These are phyloP conservation scores for Echinometra lucunter DNA, from an alignment of 53 echinoderm and acorn worm genomes.

Conservation along the genomic window DNA sequence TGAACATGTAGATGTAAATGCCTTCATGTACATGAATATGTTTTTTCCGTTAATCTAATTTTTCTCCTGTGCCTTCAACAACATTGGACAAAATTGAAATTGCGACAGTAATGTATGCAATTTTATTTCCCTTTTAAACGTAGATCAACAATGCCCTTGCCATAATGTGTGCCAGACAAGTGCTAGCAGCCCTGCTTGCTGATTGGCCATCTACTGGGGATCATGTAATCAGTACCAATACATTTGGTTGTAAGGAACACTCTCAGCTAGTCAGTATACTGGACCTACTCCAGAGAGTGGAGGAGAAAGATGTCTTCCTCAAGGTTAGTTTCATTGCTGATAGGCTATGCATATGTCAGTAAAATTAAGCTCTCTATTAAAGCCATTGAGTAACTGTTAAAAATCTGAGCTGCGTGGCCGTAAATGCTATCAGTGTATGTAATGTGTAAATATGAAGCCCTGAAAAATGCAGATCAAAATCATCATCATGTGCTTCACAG, in stretches of 20 bases:
- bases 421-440: too few species aligned
- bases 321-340: conserved; percentile 74
- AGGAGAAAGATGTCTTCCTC: conserved; percentile 86
- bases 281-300: conserved; percentile 93
- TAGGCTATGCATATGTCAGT: too few species aligned
- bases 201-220: conserved; percentile 90
- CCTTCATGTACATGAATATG: background rate
- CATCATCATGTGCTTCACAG: too few species aligned
- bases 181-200: conserved; percentile 93
- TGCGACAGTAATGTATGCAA: background rate
- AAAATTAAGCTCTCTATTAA: too few species aligned
- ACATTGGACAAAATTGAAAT: background rate
- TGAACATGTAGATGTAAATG: too few species aligned
- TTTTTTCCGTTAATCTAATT: background rate
- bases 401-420: too few species aligned
- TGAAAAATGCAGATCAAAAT: too few species aligned
- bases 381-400: too few species aligned
- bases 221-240: conserved; percentile 81
- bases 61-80: background rate
- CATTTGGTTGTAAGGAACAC: conserved; percentile 87
- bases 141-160: conserved; percentile 94
- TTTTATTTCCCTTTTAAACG: background rate
- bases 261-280: conserved; percentile 88
- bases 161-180: conserved; percentile 92
- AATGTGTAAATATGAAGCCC: too few species aligned